A percentile compares a stretch with the other conserved stretches of the same genome.
These are phyloP conservation scores for Plumapathes pennacea DNA, from an alignment of 92 coral and sea anemone species.

Conservation along the genomic window DNA sequence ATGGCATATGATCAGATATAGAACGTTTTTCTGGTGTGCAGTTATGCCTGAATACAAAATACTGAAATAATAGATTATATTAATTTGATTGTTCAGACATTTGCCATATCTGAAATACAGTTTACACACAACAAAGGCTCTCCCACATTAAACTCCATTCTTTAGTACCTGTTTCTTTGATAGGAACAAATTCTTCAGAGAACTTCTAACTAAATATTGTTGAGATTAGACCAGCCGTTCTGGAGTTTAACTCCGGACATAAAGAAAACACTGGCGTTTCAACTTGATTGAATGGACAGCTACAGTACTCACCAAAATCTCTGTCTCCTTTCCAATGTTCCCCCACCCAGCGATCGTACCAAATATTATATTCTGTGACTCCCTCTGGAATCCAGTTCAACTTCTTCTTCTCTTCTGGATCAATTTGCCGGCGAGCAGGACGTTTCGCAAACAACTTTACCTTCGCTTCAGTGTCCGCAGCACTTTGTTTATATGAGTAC, in stretches of 20 bases:
- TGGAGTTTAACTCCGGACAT: background rate
- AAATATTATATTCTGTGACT: slow-evolving; percentile 92
- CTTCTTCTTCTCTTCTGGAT: slow-evolving; percentile 75
- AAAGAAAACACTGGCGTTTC: background rate
- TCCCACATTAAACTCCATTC: too few species aligned
- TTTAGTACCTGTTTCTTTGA: too few species aligned
- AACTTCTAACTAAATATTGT: too few species aligned
- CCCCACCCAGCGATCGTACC: slow-evolving; percentile 99
- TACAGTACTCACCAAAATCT: slow-evolving; percentile 64
- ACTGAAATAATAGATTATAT: too few species aligned
- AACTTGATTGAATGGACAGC: too few species aligned
- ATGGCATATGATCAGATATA: too few species aligned
- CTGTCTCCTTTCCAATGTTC: slow-evolving; percentile 89
- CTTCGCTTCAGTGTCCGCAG: slow-evolving; percentile 58
- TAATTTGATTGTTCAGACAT: too few species aligned
- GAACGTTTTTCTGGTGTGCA: too few species aligned
- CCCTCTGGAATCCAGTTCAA: slow-evolving; percentile 98
- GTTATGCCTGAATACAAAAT: too few species aligned
- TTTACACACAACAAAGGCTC: too few species aligned
- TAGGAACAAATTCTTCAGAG: too few species aligned
- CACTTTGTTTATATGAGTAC: slow-evolving; percentile 14
- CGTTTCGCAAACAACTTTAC: slow-evolving; percentile 48
- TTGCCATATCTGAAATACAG: too few species aligned
- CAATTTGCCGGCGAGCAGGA: slow-evolving; percentile 83
- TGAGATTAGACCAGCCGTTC: background rate